These are phyloP conservation scores for Gallinago stenura DNA, from an alignment of 2,797 vertebrate genomes.

Conservation along the genomic window DNA sequence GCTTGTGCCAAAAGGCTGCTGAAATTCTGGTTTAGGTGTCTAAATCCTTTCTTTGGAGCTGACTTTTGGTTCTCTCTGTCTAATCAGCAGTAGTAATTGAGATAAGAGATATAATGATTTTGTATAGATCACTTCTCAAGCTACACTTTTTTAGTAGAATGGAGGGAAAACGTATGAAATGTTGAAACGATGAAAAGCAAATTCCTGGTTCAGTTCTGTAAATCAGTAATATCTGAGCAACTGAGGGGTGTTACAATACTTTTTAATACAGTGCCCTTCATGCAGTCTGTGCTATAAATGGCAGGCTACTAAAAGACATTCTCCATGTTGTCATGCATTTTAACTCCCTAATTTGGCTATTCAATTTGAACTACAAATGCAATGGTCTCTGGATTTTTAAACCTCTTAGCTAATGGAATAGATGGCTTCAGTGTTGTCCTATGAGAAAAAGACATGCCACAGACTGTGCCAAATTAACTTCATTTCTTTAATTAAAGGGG, in stretches of 20 bases:
- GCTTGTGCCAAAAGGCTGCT: neutral
- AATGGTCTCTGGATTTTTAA: neutral
- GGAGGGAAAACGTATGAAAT: neutral
- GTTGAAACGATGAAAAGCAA: neutral
- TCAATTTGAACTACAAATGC: neutral
- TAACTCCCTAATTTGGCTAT: conserved; percentile 35
- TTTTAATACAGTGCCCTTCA: neutral
- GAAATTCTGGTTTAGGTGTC: neutral
- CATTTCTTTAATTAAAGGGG: conserved; percentile 13
- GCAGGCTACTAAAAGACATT: neutral
- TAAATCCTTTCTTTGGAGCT: neutral
- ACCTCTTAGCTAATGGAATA: neutral
- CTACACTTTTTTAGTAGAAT: neutral
- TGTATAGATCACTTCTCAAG: neutral
- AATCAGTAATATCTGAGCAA: neutral
- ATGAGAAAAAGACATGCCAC: neutral
- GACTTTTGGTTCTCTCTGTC: neutral
- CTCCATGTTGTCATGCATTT: neutral
- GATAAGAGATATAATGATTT: neutral
- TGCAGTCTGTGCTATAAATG: neutral
- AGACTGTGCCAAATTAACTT: conserved; percentile 10
- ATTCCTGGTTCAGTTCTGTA: neutral
- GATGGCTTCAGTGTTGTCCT: neutral
- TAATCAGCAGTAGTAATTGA: neutral
- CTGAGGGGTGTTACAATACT: neutral